phyloP scores from a whole-genome alignment of 2,888 invertebrate species.

The Theristus sp. region DNA sequence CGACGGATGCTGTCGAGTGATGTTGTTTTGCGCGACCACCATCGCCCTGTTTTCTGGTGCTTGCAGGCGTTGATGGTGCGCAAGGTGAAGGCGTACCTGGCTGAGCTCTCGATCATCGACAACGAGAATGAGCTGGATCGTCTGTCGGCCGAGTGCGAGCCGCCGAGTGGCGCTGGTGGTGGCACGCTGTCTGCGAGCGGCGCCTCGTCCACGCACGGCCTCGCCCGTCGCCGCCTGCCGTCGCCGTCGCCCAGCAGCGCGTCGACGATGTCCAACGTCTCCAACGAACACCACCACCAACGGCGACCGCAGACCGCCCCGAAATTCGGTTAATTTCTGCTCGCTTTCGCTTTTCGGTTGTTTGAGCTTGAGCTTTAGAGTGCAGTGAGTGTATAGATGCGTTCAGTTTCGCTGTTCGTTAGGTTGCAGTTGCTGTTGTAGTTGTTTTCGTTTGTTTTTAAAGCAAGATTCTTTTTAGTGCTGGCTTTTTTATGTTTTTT shows the following conservation, averaged over 20 bases:
- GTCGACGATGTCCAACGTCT: conserved; percentile 69
- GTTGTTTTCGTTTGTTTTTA: neutral
- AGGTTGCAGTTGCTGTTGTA: neutral
- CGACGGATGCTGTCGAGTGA: too few relatives aligned
- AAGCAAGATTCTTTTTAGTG: neutral
- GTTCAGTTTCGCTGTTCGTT: too few relatives aligned
- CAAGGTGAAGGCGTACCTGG: conserved; percentile 81
- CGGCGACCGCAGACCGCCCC: too few relatives aligned
- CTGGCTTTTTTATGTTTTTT: neutral
- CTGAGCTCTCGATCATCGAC: conserved; percentile 69
- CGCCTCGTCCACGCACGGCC: neutral
- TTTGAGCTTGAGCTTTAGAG: too few relatives aligned
- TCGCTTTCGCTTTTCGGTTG: too few relatives aligned
- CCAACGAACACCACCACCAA: conserved; percentile 21
- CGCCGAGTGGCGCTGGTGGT: conserved; percentile 10
- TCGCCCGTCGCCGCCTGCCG: conserved; percentile 46
- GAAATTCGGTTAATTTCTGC: conserved; percentile 34
- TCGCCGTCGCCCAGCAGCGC: conserved; percentile 62
- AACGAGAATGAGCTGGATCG: conserved; percentile 75
- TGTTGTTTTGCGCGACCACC: too few relatives aligned
- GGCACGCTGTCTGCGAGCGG: neutral
- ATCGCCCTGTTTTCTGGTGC: too few relatives aligned
- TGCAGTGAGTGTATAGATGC: too few relatives aligned
- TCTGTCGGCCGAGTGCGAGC: conserved; percentile 72
- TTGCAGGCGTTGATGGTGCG: conserved; percentile 77